Percentiles rank a stretch among this genome's conserved stretches.
Evolutionary conservation across 1,140 invertebrate genomes (phyloP).

Genomic region (Cydia splendana): DNA sequence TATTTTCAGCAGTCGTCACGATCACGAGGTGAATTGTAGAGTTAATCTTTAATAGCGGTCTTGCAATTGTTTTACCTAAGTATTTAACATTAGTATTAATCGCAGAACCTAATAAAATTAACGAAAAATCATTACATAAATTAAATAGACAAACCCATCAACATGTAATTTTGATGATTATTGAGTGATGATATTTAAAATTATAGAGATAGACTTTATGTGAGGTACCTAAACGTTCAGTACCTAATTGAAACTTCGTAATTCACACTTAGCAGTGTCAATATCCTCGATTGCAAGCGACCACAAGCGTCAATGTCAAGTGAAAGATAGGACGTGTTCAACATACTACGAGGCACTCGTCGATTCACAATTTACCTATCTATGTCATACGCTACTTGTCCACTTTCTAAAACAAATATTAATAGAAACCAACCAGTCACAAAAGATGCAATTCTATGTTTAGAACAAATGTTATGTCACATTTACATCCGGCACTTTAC

Average conservation of each 20-base stretch:
- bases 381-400: slow-evolving; percentile 28
- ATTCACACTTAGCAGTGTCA: slow-evolving; percentile 46
- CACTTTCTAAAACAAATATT: slow-evolving; percentile 45
- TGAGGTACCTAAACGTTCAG: background rate
- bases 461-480: slow-evolving; percentile 17
- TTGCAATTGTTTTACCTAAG: too few species aligned
- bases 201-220: background rate
- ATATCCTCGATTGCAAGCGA: slow-evolving; percentile 63
- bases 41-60: too few species aligned
- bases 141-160: too few species aligned
- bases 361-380: slow-evolving; percentile 47
- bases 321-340: slow-evolving; percentile 65
- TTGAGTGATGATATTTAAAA: background rate
- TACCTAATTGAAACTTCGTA: background rate
- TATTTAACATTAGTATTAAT: too few species aligned
- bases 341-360: slow-evolving; percentile 28
- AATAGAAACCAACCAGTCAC: slow-evolving; percentile 29
- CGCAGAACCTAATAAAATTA: too few species aligned
- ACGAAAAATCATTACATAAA: too few species aligned
- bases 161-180: background rate
- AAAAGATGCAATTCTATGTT: background rate
- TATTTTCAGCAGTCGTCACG: too few species aligned
- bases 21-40: too few species aligned
- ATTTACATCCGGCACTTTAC: slow-evolving; percentile 40
- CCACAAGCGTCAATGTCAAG: slow-evolving; percentile 73